phyloP scores from a whole-genome alignment of 1,140 invertebrate species.

The Drosophila trapezifrons region DNA sequence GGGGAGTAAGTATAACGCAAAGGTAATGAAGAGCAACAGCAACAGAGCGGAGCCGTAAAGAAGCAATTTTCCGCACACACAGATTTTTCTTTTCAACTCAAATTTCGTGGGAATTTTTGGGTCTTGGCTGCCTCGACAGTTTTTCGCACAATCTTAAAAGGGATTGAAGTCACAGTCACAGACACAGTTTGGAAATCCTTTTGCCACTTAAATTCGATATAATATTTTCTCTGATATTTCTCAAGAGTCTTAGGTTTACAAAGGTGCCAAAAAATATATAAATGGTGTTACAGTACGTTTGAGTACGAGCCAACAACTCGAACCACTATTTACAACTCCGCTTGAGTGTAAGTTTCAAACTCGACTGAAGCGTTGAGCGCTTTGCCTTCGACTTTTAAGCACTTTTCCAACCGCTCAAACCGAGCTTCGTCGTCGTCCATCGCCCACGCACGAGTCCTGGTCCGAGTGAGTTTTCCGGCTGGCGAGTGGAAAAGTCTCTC shows the following conservation, averaged over 20 bases:
- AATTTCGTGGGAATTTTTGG: constrained; percentile 49
- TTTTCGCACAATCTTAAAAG: constrained; percentile 23
- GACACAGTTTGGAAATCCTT: constrained; percentile 39
- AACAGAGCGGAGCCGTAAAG: constrained; percentile 43
- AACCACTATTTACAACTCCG: constrained; percentile 83
- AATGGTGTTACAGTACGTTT: constrained; percentile 78
- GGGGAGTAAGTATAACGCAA: constrained; percentile 23
- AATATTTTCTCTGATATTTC: constrained; percentile 13
- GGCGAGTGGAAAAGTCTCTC: constrained; percentile 33
- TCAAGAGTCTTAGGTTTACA: constrained; percentile 14
- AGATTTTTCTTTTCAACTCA: constrained; percentile 47
- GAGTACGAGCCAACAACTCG: constrained; percentile 84
- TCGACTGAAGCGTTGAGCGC: constrained; percentile 80
- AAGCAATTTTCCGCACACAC: constrained; percentile 49
- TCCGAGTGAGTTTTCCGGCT: constrained; percentile 19
- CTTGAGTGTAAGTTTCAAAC: constrained; percentile 84
- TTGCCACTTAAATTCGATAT: constrained; percentile 15
- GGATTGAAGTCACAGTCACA: constrained; percentile 11
- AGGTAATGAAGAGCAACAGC: constrained; percentile 55
- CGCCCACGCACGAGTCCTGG: constrained; percentile 29
- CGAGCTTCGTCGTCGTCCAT: constrained; percentile 1
- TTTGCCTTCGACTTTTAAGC: constrained; percentile 70
- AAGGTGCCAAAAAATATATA: constrained; percentile 12
- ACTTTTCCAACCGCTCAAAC: constrained; percentile 25
- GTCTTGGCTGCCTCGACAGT: constrained; percentile 15